Conservation (phyloP, 2,113 vertebrate genomes). For the Clarias macrocephalus region DNA sequence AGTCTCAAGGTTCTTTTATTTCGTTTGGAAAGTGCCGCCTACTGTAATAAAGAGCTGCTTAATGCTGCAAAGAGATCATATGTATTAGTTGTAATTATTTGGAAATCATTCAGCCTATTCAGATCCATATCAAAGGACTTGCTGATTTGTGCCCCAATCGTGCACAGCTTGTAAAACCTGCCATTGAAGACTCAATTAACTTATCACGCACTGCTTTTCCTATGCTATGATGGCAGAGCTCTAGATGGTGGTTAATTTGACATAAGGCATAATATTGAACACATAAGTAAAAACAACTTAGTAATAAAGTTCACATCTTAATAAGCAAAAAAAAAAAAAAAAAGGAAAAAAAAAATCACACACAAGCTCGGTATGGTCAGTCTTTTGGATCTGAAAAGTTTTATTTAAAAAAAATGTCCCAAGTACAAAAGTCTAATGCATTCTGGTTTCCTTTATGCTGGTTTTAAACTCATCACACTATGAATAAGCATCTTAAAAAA, state of each 20-base stretch:
- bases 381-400: neutral
- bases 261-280: neutral
- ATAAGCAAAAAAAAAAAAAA: neutral
- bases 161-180: slow-evolving; percentile 77
- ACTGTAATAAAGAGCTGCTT: neutral
- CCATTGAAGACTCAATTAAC: slow-evolving; percentile 70
- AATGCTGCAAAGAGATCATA: neutral
- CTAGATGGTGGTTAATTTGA: slow-evolving; percentile 67
- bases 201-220: slow-evolving; percentile 68
- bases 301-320: slow-evolving; percentile 16
- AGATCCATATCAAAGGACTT: slow-evolving; percentile 49
- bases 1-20: slow-evolving; percentile 2
- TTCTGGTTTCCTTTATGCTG: neutral
- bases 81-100: neutral
- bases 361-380: neutral
- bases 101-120: neutral
- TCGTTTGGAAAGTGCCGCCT: neutral
- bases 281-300: neutral
- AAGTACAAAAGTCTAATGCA: no score
- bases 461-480: neutral
- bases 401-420: neutral
- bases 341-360: neutral
- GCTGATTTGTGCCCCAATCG: slow-evolving; percentile 72
- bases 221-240: slow-evolving; percentile 78
- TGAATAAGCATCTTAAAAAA: no score